Evolutionary conservation across 2,797 vertebrate genomes (phyloP).

Genomic region (Eptatretus atami): DNA sequence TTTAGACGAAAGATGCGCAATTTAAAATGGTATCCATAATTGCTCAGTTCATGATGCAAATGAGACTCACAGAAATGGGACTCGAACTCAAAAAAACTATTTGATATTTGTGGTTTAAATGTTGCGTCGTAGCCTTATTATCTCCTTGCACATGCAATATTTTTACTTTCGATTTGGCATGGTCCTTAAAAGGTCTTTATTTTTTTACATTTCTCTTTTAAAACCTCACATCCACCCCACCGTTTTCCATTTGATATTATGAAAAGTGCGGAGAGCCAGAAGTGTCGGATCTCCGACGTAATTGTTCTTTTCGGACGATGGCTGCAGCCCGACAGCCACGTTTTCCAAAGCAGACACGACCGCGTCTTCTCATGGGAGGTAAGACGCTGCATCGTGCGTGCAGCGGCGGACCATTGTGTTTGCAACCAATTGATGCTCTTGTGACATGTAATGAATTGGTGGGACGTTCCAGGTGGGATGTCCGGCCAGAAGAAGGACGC

Average conservation of each 20-base stretch:
- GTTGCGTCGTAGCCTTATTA: too few species aligned
- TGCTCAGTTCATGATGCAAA: too few species aligned
- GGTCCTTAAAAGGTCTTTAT: constrained; percentile 9
- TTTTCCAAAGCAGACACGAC: constrained; percentile 9
- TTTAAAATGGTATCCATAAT: too few species aligned
- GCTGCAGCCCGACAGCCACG: constrained; percentile 56
- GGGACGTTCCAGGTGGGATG: constrained; percentile 35
- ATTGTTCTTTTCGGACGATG: constrained; percentile 75
- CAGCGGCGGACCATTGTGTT: not conserved
- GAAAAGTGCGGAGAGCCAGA: constrained; percentile 44
- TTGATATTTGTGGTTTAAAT: too few species aligned
- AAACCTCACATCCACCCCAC: not conserved
- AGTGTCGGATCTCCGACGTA: constrained; percentile 48
- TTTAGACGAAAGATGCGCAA: too few species aligned
- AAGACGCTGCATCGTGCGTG: not conserved
- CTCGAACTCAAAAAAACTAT: too few species aligned
- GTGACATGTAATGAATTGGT: not conserved
- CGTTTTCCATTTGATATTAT: not conserved
- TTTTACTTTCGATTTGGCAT: constrained; percentile 13
- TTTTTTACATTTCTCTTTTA: not conserved
- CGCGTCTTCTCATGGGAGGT: too few species aligned
- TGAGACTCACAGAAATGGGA: too few species aligned
- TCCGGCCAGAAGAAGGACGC: constrained; percentile 41
- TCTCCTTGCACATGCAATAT: constrained; percentile 14
- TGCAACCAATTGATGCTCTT: not conserved